Percentiles rank a stretch among this genome's conserved stretches.
Evolutionary conservation across 2,888 invertebrate species (phyloP).

Genomic region (Mactromeris polynyma): DNA sequence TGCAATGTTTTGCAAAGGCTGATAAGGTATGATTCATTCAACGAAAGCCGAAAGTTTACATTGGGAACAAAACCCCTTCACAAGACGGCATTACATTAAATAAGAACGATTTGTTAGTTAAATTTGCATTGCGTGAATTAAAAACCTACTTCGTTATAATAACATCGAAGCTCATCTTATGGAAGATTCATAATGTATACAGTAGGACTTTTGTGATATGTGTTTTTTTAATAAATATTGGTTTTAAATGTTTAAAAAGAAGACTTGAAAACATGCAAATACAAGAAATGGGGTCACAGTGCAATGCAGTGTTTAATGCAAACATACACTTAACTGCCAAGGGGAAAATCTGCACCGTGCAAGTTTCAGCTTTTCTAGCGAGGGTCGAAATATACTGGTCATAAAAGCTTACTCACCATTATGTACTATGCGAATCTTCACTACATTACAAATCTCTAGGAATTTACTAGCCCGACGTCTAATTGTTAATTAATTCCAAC

Average conservation of each 20-base stretch:
- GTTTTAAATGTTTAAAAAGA: not conserved
- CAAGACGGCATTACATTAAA: not conserved
- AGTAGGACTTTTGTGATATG: not conserved
- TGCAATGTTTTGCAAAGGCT: not conserved
- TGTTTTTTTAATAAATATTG: not conserved
- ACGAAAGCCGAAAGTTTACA: not conserved
- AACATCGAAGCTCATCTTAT: not conserved
- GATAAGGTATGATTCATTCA: not conserved
- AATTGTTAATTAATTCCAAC: too few relatives aligned
- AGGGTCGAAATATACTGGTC: too few relatives aligned
- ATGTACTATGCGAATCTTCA: too few relatives aligned
- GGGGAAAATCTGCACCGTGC: too few relatives aligned
- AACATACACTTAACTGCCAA: too few relatives aligned
- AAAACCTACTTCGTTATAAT: not conserved
- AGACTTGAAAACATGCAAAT: not conserved
- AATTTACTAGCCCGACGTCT: too few relatives aligned
- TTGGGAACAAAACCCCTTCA: not conserved
- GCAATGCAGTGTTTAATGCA: too few relatives aligned
- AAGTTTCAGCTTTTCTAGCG: too few relatives aligned
- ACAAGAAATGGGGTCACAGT: not conserved
- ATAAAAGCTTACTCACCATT: too few relatives aligned
- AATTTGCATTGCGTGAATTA: not conserved
- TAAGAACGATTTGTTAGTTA: not conserved
- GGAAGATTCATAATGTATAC: not conserved
- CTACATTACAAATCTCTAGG: too few relatives aligned